Percentiles rank a stretch among this genome's conserved stretches.
These are phyloP conservation scores for Zoanthus solanderi DNA, from an alignment of 92 coral and sea anemone species.

Conservation along the genomic window DNA sequence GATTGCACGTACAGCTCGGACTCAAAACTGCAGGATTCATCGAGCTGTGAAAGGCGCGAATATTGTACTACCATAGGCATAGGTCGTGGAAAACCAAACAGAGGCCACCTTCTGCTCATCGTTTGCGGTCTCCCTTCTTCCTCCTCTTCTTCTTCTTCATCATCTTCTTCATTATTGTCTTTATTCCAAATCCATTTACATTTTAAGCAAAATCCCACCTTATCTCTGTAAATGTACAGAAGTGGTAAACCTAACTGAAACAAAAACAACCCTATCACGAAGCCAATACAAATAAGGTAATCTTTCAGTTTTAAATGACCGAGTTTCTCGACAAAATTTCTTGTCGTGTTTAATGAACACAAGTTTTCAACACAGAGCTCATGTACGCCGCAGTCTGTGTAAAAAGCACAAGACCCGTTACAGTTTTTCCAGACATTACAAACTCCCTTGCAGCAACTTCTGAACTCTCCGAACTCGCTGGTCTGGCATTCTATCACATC, in stretches of 20 bases:
- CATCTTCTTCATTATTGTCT: background rate
- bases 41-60: constrained; percentile 52
- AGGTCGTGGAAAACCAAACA: constrained; percentile 14
- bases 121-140: background rate
- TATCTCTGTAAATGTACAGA: constrained; percentile 36
- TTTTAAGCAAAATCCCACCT: constrained; percentile 35
- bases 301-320: constrained; percentile 31
- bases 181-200: constrained; percentile 39
- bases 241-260: constrained; percentile 43
- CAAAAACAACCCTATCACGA: constrained; percentile 34
- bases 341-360: constrained; percentile 10
- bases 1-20: constrained; percentile 32
- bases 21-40: constrained; percentile 45
- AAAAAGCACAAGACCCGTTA: constrained; percentile 19
- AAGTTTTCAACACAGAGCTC: constrained; percentile 30
- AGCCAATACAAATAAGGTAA: constrained; percentile 51
- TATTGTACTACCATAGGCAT: background rate
- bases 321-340: background rate
- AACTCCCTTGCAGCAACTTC: constrained; percentile 26
- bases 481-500: constrained; percentile 7
- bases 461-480: background rate
- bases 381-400: constrained; percentile 12
- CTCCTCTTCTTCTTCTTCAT: background rate
- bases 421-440: constrained; percentile 40
- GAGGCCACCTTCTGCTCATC: constrained; percentile 9